A percentile compares a stretch with the other conserved stretches of the same genome.
Evolutionary conservation across 2,797 vertebrate species (phyloP).

Genomic region (Tapirus indicus): DNA sequence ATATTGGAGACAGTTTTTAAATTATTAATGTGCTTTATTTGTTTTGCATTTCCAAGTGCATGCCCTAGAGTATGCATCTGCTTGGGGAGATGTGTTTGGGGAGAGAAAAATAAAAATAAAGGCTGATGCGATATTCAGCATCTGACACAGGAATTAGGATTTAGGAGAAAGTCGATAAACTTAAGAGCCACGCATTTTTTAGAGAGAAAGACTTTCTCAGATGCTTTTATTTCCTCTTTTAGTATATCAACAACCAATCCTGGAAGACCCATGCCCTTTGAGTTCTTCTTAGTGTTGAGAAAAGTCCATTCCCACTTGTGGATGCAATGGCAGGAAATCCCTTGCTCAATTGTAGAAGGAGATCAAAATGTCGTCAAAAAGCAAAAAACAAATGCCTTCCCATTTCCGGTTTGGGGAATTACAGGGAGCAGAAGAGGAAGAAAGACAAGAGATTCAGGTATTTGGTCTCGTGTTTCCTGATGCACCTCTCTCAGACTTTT

Average conservation of each 20-base stretch:
- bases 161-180: conserved; percentile 66
- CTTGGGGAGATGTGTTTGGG: conserved; percentile 48
- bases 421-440: not conserved
- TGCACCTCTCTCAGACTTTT: not conserved
- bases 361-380: not conserved
- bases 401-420: not conserved
- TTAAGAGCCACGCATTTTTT: conserved; percentile 45
- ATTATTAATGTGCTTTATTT: conserved; percentile 74
- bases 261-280: not conserved
- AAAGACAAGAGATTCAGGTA: not conserved
- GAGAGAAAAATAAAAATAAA: conserved; percentile 76
- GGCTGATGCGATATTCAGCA: conserved; percentile 70
- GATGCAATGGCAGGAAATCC: not conserved
- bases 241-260: not conserved
- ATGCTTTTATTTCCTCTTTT: conserved; percentile 56
- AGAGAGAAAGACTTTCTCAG: conserved; percentile 26
- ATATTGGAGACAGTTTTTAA: conserved; percentile 52
- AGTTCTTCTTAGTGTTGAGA: conserved; percentile 17
- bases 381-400: not conserved
- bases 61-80: conserved; percentile 54
- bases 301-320: not conserved
- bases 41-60: conserved; percentile 65
- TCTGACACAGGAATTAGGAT: conserved; percentile 72
- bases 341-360: not conserved
- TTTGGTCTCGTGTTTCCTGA: not conserved